Percentiles rank a stretch among this genome's conserved stretches.
Conservation (phyloP, 2,797 vertebrate genomes). For the Novumbra hubbsi region DNA sequence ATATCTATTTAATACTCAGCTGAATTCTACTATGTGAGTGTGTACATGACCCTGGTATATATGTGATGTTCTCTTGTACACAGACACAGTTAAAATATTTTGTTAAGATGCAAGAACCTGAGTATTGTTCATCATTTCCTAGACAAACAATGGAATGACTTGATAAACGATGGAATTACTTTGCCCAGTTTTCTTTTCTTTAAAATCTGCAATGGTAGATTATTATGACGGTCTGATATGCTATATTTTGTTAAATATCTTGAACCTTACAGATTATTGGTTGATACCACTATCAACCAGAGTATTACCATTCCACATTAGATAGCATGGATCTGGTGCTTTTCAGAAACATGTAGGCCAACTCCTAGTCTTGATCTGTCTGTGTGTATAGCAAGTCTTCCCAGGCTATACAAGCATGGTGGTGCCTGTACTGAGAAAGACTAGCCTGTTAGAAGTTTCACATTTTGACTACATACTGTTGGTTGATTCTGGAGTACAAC, state of each 20-base stretch:
- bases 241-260: slow-evolving; percentile 33
- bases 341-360: slow-evolving; percentile 11
- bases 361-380: slow-evolving; percentile 28
- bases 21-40: slow-evolving; percentile 33
- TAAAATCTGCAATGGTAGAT: slow-evolving; percentile 31
- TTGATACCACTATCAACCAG: slow-evolving; percentile 18
- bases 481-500: slow-evolving; percentile 32
- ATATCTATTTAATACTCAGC: slow-evolving; percentile 52
- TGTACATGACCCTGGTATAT: slow-evolving; percentile 40
- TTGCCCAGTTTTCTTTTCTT: slow-evolving; percentile 13
- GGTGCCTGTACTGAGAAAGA: slow-evolving; percentile 12
- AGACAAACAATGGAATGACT: slow-evolving; percentile 4
- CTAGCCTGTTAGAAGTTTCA: slow-evolving; percentile 17
- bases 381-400: slow-evolving; percentile 13
- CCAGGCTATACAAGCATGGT: neutral
- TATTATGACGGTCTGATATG: slow-evolving; percentile 26
- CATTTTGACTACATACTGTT: slow-evolving; percentile 21
- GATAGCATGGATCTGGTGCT: slow-evolving; percentile 22
- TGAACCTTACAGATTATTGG: slow-evolving; percentile 17
- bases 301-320: slow-evolving; percentile 27
- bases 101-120: neutral
- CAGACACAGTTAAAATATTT: slow-evolving; percentile 53
- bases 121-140: slow-evolving; percentile 40
- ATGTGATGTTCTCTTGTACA: slow-evolving; percentile 48
- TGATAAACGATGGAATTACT: slow-evolving; percentile 5